These are phyloP conservation scores for Cyprinodon brontotheroides DNA, from an alignment of 2,113 vertebrate species.

Conservation along the genomic window DNA sequence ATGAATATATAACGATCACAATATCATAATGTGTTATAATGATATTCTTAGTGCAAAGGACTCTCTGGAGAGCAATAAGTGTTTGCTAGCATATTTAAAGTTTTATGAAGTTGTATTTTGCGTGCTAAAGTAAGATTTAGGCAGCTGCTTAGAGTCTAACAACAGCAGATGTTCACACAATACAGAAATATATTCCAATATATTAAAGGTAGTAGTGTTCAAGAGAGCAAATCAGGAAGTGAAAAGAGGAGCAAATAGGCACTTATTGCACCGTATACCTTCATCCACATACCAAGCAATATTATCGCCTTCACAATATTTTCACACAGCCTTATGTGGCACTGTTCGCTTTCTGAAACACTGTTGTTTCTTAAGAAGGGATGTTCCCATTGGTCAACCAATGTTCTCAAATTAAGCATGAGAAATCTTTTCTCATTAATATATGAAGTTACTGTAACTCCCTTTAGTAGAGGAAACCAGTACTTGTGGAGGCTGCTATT, in stretches of 20 bases:
- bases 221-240: neutral
- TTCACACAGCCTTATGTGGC: no score
- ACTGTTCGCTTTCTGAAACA: neutral
- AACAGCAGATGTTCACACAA: no score
- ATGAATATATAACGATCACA: neutral
- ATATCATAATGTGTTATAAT: neutral
- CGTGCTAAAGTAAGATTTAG: neutral
- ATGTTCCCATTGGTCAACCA: no score
- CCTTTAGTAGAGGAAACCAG: neutral
- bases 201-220: neutral
- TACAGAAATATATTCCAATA: neutral
- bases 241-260: neutral
- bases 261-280: neutral
- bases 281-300: neutral
- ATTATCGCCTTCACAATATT: neutral
- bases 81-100: neutral
- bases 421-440: neutral
- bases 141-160: neutral
- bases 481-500: neutral
- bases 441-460: neutral
- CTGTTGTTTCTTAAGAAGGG: no score
- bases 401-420: neutral
- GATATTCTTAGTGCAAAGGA: neutral
- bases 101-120: neutral
- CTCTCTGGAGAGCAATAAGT: neutral